Conservation (phyloP, 2,113 vertebrate species). For the Nesospiza acunhae region DNA sequence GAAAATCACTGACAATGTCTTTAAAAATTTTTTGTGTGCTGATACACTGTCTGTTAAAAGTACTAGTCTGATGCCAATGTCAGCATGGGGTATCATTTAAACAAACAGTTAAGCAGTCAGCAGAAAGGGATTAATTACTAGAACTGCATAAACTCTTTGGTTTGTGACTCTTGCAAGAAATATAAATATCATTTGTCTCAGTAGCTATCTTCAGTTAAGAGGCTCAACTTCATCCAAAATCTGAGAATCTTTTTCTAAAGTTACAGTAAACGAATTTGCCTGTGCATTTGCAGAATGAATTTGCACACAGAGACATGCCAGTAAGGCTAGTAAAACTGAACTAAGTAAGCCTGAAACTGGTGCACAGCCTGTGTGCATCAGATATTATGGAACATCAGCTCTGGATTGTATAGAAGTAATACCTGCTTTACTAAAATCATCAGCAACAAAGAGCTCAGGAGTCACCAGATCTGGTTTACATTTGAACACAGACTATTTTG, state of each 20-base stretch:
- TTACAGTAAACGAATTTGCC: background rate
- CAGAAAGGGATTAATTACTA: background rate
- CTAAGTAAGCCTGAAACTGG: background rate
- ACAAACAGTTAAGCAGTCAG: background rate
- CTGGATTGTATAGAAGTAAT: background rate
- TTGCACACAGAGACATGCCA: background rate
- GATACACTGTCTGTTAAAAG: background rate
- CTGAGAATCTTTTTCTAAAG: background rate
- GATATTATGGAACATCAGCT: background rate
- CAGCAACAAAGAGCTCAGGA: background rate
- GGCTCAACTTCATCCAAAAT: background rate
- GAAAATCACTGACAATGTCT: background rate
- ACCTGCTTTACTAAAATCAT: background rate
- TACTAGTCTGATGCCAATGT: background rate
- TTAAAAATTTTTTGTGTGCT: background rate
- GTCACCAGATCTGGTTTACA: background rate
- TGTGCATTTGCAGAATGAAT: background rate
- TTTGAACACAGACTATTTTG: background rate
- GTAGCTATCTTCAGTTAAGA: background rate
- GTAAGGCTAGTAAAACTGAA: background rate
- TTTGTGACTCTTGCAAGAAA: background rate
- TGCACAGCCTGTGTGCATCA: background rate
- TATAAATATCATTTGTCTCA: background rate
- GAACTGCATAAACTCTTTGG: background rate
- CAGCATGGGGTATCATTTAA: background rate